Evolutionary conservation across 2,888 invertebrate species (phyloP).

Genomic region (Caenorhabditis sp.): DNA sequence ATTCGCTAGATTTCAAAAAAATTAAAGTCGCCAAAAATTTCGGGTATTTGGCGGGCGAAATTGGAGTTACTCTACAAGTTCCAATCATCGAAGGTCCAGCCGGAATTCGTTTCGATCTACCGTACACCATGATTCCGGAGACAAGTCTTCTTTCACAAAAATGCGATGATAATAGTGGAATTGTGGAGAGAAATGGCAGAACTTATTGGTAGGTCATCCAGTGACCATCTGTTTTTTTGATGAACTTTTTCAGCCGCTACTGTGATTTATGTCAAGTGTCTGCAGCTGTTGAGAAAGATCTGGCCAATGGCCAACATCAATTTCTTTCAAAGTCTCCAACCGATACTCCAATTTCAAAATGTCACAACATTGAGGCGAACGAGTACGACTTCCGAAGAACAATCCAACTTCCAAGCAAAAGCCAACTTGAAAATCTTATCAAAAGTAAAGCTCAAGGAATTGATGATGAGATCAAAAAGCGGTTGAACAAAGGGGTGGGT

Average conservation of each 20-base stretch:
- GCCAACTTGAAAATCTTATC: slow-evolving; percentile 60
- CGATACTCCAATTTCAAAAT: slow-evolving; percentile 35
- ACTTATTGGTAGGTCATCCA: slow-evolving; percentile 61
- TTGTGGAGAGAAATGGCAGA: slow-evolving; percentile 66
- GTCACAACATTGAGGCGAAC: slow-evolving; percentile 41
- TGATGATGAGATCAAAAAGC: slow-evolving; percentile 67
- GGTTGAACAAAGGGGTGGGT: slow-evolving; percentile 47
- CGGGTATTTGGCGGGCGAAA: slow-evolving; percentile 65
- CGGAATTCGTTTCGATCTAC: slow-evolving; percentile 69
- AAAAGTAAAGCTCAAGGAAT: slow-evolving; percentile 67
- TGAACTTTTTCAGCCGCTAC: slow-evolving; percentile 57
- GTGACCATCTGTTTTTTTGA: background rate
- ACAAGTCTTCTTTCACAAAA: slow-evolving; percentile 66
- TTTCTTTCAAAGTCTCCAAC: slow-evolving; percentile 31
- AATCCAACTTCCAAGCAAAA: slow-evolving; percentile 16
- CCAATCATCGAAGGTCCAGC: slow-evolving; percentile 69
- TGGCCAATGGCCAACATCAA: slow-evolving; percentile 52
- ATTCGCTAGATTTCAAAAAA: slow-evolving; percentile 63
- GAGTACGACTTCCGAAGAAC: slow-evolving; percentile 48
- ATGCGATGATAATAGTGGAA: slow-evolving; percentile 67
- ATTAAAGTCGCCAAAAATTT: slow-evolving; percentile 62
- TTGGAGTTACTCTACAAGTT: slow-evolving; percentile 69
- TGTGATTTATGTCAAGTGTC: slow-evolving; percentile 67
- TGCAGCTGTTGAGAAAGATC: slow-evolving; percentile 60
- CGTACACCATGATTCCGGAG: slow-evolving; percentile 69